Percentiles rank a stretch among this genome's conserved stretches.
Conservation (phyloP, 2,888 invertebrate genomes). For the Branchellion lobata region DNA sequence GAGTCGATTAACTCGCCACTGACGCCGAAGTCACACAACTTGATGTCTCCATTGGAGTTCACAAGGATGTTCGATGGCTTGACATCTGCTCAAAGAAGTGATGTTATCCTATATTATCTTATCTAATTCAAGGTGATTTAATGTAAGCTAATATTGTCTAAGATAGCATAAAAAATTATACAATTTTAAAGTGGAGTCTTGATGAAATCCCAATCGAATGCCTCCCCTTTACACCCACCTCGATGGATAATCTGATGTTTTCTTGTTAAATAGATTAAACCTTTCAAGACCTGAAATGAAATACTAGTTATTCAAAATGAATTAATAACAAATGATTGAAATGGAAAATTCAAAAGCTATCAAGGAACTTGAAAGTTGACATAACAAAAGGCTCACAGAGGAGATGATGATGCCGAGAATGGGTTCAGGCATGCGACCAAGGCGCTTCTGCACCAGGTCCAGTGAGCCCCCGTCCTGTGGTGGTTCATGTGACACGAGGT, state of each 20-base stretch:
- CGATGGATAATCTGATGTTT: conserved; percentile 81
- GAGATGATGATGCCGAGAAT: conserved; percentile 79
- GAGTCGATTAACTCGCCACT: conserved; percentile 98
- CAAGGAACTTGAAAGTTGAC: not conserved
- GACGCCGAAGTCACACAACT: conserved; percentile 99
- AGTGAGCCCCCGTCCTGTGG: conserved; percentile 88
- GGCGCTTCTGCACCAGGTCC: conserved; percentile 93
- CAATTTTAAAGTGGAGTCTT: too few species aligned
- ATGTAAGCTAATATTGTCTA: too few species aligned
- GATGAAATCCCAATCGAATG: too few species aligned
- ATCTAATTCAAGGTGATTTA: too few species aligned
- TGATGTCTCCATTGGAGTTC: conserved; percentile 96
- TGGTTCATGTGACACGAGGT: too few species aligned
- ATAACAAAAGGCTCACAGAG: conserved; percentile 66
- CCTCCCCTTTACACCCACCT: too few species aligned
- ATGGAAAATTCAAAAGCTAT: not conserved
- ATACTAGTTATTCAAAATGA: conserved; percentile 24
- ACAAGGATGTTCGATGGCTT: conserved; percentile 98
- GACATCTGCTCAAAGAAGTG: conserved; percentile 73
- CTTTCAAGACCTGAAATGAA: conserved; percentile 85
- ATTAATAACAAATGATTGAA: conserved; percentile 18
- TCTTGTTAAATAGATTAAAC: conserved; percentile 91
- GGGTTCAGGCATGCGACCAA: conserved; percentile 91
- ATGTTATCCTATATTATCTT: too few species aligned
- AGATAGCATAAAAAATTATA: too few species aligned